Conservation (phyloP, 2,797 vertebrate species). For the Paedocypris micromegethes region DNA sequence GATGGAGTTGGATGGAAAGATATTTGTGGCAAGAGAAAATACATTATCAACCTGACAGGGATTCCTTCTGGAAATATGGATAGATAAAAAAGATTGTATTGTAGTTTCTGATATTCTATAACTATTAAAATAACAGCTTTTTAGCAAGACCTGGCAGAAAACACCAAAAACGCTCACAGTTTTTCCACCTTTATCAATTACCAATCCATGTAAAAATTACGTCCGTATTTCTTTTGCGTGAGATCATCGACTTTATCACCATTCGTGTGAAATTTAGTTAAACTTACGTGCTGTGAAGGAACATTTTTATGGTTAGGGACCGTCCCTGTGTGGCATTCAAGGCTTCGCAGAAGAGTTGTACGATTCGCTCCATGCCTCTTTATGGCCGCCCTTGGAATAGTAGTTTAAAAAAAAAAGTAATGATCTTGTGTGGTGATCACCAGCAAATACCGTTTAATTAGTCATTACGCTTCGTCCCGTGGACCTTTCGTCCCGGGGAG, state of each 20-base stretch:
- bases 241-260: conserved; percentile 1
- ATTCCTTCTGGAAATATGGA: too few species aligned
- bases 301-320: conserved; percentile 26
- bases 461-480: conserved; percentile 75
- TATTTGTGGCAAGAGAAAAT: too few species aligned
- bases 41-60: too few species aligned
- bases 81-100: too few species aligned
- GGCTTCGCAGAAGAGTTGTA: conserved; percentile 60
- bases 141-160: too few species aligned
- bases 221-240: too few species aligned
- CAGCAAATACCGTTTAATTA: conserved; percentile 73
- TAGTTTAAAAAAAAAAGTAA: conserved; percentile 48
- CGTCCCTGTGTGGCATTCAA: conserved; percentile 40
- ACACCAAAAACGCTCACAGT: too few species aligned
- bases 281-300: neutral
- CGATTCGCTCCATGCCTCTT: conserved; percentile 65
- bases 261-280: neutral
- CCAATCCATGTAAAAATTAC: too few species aligned
- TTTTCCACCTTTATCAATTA: too few species aligned
- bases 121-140: too few species aligned
- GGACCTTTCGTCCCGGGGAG: conserved; percentile 61
- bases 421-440: conserved; percentile 69
- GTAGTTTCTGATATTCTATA: too few species aligned
- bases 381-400: conserved; percentile 48
- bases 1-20: too few species aligned